Conservation (phyloP, 1,140 invertebrate species). For the Pachypeltis micranthus region DNA sequence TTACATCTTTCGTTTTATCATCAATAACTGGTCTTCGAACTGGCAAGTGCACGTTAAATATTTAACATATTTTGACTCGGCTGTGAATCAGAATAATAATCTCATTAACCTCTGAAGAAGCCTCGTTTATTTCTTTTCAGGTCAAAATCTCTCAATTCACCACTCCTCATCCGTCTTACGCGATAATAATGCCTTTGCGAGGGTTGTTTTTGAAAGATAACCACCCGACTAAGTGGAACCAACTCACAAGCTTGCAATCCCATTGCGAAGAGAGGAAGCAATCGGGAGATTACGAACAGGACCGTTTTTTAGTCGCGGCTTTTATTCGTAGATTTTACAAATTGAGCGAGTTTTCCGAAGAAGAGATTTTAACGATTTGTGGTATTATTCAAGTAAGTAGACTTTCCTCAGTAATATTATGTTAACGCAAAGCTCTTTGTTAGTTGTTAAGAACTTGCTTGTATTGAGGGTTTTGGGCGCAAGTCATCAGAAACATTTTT, state of each 20-base stretch:
- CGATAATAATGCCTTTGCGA: conserved; percentile 57
- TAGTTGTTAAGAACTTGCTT: too few relatives aligned
- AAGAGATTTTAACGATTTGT: conserved; percentile 57
- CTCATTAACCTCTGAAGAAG: too few relatives aligned
- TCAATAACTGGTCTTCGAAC: too few relatives aligned
- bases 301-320: conserved; percentile 45
- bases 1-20: neutral
- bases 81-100: too few relatives aligned
- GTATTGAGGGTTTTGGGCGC: too few relatives aligned
- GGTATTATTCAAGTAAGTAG: conserved; percentile 57
- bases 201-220: conserved; percentile 49
- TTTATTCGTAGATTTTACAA: conserved; percentile 58
- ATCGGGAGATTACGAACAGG: conserved; percentile 45
- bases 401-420: too few relatives aligned
- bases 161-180: conserved; percentile 53
- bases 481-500: too few relatives aligned
- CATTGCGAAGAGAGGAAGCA: conserved; percentile 44
- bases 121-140: too few relatives aligned
- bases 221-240: conserved; percentile 45
- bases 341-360: conserved; percentile 43
- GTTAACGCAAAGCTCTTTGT: too few relatives aligned
- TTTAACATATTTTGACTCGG: neutral
- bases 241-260: conserved; percentile 47
- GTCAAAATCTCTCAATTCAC: conserved; percentile 50
- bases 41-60: too few relatives aligned